Base-by-base conservation (phyloP, 2,888 invertebrate genomes). In the Cenopis cana region DNA sequence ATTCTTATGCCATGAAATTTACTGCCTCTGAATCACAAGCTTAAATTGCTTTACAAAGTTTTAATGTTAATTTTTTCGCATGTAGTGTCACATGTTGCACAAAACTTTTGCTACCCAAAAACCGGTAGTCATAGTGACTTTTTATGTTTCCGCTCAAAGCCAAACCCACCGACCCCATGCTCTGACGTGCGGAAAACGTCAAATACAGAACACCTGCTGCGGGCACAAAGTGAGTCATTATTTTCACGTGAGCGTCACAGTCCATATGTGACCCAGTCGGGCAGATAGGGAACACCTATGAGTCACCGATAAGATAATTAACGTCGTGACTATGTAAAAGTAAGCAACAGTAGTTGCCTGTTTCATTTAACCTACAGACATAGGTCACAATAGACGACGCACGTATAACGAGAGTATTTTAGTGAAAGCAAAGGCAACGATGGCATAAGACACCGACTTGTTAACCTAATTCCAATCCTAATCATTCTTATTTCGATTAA, bases 131-230 rank as follows among this genome's bases (percentile, higher is more conserved):
- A 52, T 8, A 24, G 24, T 24, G 2, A 24, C 20, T 64, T 68
- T 65, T 72, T 65, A n/a, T 68, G 69, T 54, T 36, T 69, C 65
- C 59, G 46, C 38, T 52, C 50, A 18, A 36, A 46, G 46, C 46
- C n/a, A 8, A 12, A 65, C 38, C 50, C 17, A 41, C 59, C 71
- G 68, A 60, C 71, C 64, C 73, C 52, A 49, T 50, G 50, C 57
- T 41, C 65, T 68, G 69, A 65, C 71, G 71, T 61, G 65, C 69
- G 57, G 41, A 59, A 54, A 65, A 73, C 69, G 73, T 73, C 72
- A 67, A 67, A 76, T 57, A 73, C 60, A 60, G 77, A 79, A 81
- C 81, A 82, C 81, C 82, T 81, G 81, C 75, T 72, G 46, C 41
- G 56, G 60, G 59, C 50, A 38, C 76, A 56, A 69, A 78, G 74